phyloP scores from a whole-genome alignment of 2,113 vertebrate species.

The Macquaria australasica region DNA sequence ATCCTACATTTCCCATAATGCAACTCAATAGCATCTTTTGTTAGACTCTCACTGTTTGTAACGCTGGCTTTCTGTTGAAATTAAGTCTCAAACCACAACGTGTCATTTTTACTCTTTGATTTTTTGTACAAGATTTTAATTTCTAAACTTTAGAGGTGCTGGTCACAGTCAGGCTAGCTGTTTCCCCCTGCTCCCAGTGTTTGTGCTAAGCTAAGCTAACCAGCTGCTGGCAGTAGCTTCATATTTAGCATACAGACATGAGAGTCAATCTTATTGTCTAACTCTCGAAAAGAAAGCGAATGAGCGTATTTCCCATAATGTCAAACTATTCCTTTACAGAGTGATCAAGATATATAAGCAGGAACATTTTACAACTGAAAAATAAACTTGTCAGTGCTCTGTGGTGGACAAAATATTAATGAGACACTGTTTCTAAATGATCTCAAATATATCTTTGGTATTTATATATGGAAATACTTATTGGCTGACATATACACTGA shows the following conservation, averaged over 20 bases:
- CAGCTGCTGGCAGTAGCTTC: neutral
- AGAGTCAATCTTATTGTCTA: neutral
- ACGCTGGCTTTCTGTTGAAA: too few species aligned
- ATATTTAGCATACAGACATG: neutral
- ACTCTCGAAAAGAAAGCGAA: neutral
- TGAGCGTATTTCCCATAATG: neutral
- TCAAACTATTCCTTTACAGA: neutral
- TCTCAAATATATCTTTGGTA: neutral
- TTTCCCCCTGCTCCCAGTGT: neutral
- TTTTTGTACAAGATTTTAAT: neutral
- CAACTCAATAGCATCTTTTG: neutral
- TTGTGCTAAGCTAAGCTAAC: neutral
- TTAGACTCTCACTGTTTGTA: too few species aligned
- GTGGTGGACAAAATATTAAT: neutral
- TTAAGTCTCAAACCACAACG: too few species aligned
- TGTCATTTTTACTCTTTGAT: neutral
- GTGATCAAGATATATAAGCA: neutral
- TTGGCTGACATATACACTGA: neutral
- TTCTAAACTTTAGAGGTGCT: neutral
- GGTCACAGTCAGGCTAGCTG: neutral
- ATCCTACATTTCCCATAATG: conserved; percentile 6
- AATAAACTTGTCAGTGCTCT: neutral
- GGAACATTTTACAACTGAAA: neutral
- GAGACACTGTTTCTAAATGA: neutral
- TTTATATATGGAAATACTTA: neutral